Evolutionary conservation across 2,113 vertebrate species (phyloP).

Genomic region (Ginglymostoma cirratum): DNA sequence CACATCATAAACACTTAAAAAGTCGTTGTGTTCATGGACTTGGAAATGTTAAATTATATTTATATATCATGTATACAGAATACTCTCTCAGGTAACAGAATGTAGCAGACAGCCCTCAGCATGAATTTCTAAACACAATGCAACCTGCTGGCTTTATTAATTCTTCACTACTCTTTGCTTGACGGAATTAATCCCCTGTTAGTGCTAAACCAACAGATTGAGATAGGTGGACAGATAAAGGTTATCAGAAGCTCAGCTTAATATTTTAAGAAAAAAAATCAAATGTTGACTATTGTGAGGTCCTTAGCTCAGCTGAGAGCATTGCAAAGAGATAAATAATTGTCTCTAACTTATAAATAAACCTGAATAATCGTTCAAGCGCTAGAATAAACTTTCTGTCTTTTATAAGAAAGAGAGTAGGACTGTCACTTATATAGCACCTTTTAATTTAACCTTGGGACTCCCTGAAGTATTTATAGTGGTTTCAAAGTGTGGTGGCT

Average conservation of each 20-base stretch:
- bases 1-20: constrained; percentile 37
- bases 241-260: background rate
- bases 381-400: background rate
- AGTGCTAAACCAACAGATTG: constrained; percentile 3
- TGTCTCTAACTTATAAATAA: background rate
- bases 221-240: background rate
- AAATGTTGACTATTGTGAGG: background rate
- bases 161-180: background rate
- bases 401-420: too few relatives aligned
- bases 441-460: background rate
- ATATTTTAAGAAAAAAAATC: background rate
- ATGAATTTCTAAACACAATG: constrained; percentile 39
- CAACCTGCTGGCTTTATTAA: constrained; percentile 41
- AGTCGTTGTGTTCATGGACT: constrained; percentile 42
- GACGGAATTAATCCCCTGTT: constrained; percentile 1
- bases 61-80: constrained; percentile 43
- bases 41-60: constrained; percentile 45
- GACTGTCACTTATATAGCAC: background rate
- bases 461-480: background rate
- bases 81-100: constrained; percentile 39
- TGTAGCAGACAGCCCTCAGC: constrained; percentile 26
- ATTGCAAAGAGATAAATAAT: background rate
- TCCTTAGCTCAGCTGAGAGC: background rate
- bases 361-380: background rate
- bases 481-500: background rate